Evolutionary conservation across 2,888 invertebrate species (phyloP).

Genomic region (Elegia similella): DNA sequence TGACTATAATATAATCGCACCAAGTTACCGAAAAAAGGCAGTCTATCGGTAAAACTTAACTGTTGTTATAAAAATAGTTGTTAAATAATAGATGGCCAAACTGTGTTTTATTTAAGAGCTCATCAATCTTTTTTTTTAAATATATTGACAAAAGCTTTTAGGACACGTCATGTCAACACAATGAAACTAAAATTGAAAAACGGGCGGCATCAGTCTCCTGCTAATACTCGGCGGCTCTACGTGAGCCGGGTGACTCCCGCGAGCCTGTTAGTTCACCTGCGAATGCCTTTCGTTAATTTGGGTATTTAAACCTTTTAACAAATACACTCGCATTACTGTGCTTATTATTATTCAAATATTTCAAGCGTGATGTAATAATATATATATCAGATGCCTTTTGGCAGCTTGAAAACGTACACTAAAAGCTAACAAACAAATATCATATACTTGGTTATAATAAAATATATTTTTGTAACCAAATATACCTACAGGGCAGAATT

Average conservation of each 20-base stretch:
- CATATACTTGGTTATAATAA: no score
- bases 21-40: no score
- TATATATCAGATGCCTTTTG: no score
- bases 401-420: no score
- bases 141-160: not conserved
- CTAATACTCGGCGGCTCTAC: conserved; percentile 31
- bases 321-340: conserved; percentile 11
- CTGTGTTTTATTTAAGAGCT: not conserved
- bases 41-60: no score
- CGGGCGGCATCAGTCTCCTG: conserved; percentile 41
- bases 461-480: no score
- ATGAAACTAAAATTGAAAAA: conserved; percentile 32
- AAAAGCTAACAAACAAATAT: no score
- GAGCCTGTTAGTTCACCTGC: conserved; percentile 48
- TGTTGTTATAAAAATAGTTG: no score
- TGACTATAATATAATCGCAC: no score
- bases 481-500: no score
- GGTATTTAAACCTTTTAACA: conserved; percentile 22
- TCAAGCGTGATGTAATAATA: not conserved
- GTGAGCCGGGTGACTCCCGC: conserved; percentile 36
- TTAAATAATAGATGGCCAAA: no score
- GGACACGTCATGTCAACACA: conserved; percentile 14
- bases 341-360: not conserved
- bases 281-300: conserved; percentile 48
- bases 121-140: not conserved